Base-by-base conservation (phyloP, 2,797 vertebrate species). In the Ctenopoma kingsleyae region DNA sequence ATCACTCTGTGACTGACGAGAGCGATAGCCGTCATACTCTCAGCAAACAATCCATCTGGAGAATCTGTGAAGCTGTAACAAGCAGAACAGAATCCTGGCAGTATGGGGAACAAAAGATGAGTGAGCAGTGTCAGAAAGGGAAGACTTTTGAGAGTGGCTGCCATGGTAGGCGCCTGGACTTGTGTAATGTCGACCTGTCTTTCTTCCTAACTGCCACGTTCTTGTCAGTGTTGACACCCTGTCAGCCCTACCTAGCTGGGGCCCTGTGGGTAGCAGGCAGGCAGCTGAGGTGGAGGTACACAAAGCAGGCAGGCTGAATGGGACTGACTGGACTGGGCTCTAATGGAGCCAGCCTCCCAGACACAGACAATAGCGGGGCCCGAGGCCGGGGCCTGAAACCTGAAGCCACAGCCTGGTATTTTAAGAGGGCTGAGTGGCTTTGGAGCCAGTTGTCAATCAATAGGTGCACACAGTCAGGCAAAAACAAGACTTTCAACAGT, bases 381-480 rank as follows among this genome's bases (percentile, higher is more conserved):
- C 41, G 87, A 90, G 94, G 94, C 93, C 93, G 87, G 87, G 91
- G 90, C 91, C 92, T 93, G 94, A 94, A 94, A 95, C 93, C 88
- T 90, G 94, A 95, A 94, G 92, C 94, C 82, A 64, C 10, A 82
- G 87, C 88, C 85, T 94, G 93, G 93, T 94, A 95, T 95, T 94
- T 95, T 95, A 95, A 95, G 94, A 94, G 94, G 92, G 84, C 90
- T 93, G 92, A 95, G 94, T 94, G 92, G 92, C 89, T 94, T 90
- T 95, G 94, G 93, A 94, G 94, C 94, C 94, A 94, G 91, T 89
- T 94, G 94, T 95, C 94, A 95, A 94, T 95, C 94, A 95, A 94
- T 94, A 94, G 90, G 88, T 76, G 67, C 85, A 91, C 82, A 93
- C 89, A 94, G 89, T 93, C 91, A 92, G 69, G 80, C 76, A 84